phyloP scores from a whole-genome alignment of 23 tunicate species.

The Ciona savignyi region DNA sequence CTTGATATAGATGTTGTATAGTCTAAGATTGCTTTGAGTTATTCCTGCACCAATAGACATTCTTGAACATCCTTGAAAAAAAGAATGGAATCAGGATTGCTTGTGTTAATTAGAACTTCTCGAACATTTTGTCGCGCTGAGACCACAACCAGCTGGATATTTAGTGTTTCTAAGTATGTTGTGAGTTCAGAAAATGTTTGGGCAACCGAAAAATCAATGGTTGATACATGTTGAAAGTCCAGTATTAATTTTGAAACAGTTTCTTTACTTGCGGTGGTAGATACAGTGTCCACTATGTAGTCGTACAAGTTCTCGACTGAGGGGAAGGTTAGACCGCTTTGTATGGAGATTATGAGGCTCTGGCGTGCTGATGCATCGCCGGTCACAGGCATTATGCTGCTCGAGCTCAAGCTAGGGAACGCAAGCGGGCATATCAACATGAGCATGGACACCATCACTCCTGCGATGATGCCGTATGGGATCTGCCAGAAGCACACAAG shows the following conservation, averaged over 20 bases:
- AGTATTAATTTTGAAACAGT: slow-evolving; percentile 8
- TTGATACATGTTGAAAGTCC: slow-evolving; percentile 44
- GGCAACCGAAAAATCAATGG: slow-evolving; percentile 39
- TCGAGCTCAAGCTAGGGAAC: slow-evolving; percentile 26
- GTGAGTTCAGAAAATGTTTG: slow-evolving; percentile 44
- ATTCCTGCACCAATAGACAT: no score
- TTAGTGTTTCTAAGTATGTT: slow-evolving; percentile 34
- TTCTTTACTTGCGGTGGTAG: background rate
- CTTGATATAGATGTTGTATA: no score
- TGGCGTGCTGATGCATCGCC: slow-evolving; percentile 4
- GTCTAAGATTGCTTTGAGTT: no score
- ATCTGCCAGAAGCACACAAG: slow-evolving; percentile 83
- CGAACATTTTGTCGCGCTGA: slow-evolving; percentile 20
- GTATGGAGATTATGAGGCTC: slow-evolving; percentile 14
- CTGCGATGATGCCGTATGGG: slow-evolving; percentile 86
- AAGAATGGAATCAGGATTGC: no score
- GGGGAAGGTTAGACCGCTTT: slow-evolving; percentile 49
- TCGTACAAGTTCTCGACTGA: slow-evolving; percentile 40
- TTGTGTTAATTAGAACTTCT: background rate
- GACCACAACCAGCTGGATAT: slow-evolving; percentile 16
- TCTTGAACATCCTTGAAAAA: no score
- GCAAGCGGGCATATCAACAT: slow-evolving; percentile 72
- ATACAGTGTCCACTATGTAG: slow-evolving; percentile 19
- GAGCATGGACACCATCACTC: slow-evolving; percentile 49
- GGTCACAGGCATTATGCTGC: slow-evolving; percentile 1